Evolutionary conservation across 2,797 vertebrate genomes (phyloP).

Genomic region (Urocyon cinereoargenteus): DNA sequence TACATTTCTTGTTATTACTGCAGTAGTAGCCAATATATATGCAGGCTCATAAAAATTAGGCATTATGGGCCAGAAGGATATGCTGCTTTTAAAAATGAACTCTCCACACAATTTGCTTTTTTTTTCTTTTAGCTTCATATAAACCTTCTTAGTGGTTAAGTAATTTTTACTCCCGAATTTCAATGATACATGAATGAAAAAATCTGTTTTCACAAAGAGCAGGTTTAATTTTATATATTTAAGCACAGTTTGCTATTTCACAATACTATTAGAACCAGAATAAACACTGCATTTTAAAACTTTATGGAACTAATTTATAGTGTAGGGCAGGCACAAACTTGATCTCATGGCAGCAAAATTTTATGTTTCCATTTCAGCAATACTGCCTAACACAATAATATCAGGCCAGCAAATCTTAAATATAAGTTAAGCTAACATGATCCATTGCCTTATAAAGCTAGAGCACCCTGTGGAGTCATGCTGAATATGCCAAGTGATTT

Average conservation of each 20-base stretch:
- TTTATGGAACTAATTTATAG: conserved; percentile 88
- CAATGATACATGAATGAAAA: conserved; percentile 9
- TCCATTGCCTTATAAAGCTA: conserved; percentile 89
- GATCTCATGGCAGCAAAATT: conserved; percentile 88
- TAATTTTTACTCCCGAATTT: neutral
- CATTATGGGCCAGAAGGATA: neutral
- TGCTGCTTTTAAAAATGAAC: neutral
- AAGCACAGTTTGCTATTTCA: conserved; percentile 75
- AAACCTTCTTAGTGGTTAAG: neutral
- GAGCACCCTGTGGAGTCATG: conserved; percentile 89
- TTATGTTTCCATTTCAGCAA: conserved; percentile 89
- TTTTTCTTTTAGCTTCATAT: conserved; percentile 22
- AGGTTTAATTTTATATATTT: conserved; percentile 82
- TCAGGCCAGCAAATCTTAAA: conserved; percentile 87
- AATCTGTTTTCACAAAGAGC: conserved; percentile 62
- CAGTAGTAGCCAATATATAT: neutral
- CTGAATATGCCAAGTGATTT: conserved; percentile 90
- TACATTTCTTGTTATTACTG: neutral
- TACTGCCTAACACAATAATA: conserved; percentile 89
- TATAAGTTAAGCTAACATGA: conserved; percentile 91
- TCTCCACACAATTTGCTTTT: neutral
- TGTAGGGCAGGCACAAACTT: conserved; percentile 83
- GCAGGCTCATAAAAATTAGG: neutral
- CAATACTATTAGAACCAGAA: conserved; percentile 65
- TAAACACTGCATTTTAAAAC: conserved; percentile 86